Base-by-base conservation (phyloP, 2,797 vertebrate species). In the Takifugu ocellatus region DNA sequence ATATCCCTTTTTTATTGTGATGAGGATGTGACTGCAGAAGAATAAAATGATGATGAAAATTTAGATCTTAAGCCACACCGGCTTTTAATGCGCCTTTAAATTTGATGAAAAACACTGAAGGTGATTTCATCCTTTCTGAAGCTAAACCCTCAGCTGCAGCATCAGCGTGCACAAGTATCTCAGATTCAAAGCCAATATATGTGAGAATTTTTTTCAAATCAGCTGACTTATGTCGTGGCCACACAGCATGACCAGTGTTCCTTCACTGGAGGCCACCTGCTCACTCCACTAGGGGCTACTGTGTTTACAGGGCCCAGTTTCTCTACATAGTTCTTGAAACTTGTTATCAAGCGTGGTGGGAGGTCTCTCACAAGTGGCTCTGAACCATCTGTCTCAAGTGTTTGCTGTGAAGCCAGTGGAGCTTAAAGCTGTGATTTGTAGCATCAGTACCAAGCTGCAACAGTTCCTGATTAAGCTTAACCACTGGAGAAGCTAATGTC, bases 221-320 rank as follows among this genome's bases (percentile, higher is more conserved):
- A 59, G 25, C 59, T 25, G 71, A 74, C 72, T 60, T 75, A 70
- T 65, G 44, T 59, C 58, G 54, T 54, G 60, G 61, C 48, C 36
- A 5, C 70, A 1, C 71, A 39, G 68, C 68, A 24, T 70, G 77
- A 76, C 48, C 25, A 25, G 63, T 2, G 65, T 66, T 62, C 80
- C 75, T 61, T 42, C 60, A 63, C 56, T 66, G 63, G 16, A 1
- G 51, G 70, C 72, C 80, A 85, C 82, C 84, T 87, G 84, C 75
- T 72, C 75, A 6, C 78, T 71, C 84, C 76, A 68, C 76, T 77
- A 64, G 75, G 75, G 44, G 69, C 74, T 51, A 69, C 50, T 61
- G 71, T 70, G 78, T 79, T 83, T 72, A 71, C 65, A 55, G 59
- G 21, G 63, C 71, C 53, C 53, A 7, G 57, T 48, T 54, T 63